Evolutionary conservation across 2,113 vertebrate species (phyloP).

Genomic region (Peromyscus polionotus): DNA sequence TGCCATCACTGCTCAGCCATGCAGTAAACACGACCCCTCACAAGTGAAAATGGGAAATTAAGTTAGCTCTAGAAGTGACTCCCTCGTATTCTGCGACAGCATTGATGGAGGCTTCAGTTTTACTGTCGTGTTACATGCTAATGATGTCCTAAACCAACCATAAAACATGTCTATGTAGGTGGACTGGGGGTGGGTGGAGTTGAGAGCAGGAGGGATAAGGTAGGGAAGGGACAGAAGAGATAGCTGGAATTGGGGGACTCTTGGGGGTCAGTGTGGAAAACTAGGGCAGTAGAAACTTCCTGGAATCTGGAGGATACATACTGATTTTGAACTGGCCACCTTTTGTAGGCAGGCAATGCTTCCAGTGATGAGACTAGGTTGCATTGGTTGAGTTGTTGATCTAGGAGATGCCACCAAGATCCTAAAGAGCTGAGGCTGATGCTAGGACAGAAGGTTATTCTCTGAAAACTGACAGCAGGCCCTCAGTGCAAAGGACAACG

Average conservation of each 20-base stretch:
- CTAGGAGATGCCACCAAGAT: rapidly evolving
- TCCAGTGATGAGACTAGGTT: not conserved
- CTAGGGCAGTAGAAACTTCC: not conserved
- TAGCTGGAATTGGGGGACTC: not conserved
- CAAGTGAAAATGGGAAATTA: not conserved
- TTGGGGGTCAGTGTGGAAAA: not conserved
- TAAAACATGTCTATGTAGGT: not conserved
- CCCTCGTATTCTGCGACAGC: not conserved
- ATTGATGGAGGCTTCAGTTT: not conserved
- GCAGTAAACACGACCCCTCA: not conserved
- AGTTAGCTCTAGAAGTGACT: not conserved
- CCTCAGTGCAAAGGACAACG: no score
- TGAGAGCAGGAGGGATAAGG: not conserved
- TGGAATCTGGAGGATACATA: not conserved
- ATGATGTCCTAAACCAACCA: not conserved
- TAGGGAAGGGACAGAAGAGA: not conserved
- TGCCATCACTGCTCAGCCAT: not conserved
- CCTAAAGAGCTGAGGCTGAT: not conserved
- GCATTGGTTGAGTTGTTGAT: not conserved
- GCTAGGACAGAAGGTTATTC: not conserved
- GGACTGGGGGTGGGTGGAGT: not conserved
- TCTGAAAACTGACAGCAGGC: not conserved
- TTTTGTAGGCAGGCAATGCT: not conserved
- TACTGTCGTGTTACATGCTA: slow-evolving; percentile 42
- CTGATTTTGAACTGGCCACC: not conserved